These are phyloP conservation scores for Notarius lentiginosus DNA, from an alignment of 2,113 vertebrate genomes.

Conservation along the genomic window DNA sequence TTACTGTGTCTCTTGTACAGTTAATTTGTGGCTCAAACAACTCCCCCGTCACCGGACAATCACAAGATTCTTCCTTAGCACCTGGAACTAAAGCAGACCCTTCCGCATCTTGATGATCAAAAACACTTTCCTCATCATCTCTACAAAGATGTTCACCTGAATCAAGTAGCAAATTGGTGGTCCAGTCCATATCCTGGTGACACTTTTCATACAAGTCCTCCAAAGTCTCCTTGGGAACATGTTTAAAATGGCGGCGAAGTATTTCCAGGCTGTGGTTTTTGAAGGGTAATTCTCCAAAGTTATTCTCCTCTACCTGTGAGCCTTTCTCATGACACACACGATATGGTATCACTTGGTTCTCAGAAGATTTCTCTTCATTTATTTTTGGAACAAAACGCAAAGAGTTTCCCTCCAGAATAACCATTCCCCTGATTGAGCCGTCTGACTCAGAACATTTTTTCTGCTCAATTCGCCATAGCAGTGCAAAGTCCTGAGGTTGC, in stretches of 20 bases:
- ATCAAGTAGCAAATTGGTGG: constrained; percentile 90
- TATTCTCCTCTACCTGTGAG: constrained; percentile 87
- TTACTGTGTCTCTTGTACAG: background rate
- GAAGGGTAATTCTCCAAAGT: constrained; percentile 70
- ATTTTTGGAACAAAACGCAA: constrained; percentile 77
- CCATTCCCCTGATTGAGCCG: constrained; percentile 56
- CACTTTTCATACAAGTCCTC: constrained; percentile 95
- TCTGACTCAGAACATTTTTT: constrained; percentile 58
- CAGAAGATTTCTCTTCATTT: constrained; percentile 50
- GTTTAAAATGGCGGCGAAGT: constrained; percentile 86
- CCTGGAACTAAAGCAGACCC: constrained; percentile 4
- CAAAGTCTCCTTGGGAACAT: constrained; percentile 84
- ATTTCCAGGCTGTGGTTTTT: constrained; percentile 80
- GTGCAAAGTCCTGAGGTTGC: constrained; percentile 85
- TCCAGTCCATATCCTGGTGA: constrained; percentile 91
- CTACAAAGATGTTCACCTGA: constrained; percentile 81
- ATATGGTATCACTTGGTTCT: constrained; percentile 79
- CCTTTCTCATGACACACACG: constrained; percentile 86
- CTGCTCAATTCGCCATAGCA: constrained; percentile 85
- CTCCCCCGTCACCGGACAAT: background rate
- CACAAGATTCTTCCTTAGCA: constrained; percentile 8
- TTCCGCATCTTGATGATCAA: constrained; percentile 3
- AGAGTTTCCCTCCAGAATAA: constrained; percentile 73
- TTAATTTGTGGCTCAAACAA: background rate
- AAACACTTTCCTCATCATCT: constrained; percentile 33